phyloP scores from a whole-genome alignment of 2,113 vertebrate genomes.

The Pelobates fuscus region DNA sequence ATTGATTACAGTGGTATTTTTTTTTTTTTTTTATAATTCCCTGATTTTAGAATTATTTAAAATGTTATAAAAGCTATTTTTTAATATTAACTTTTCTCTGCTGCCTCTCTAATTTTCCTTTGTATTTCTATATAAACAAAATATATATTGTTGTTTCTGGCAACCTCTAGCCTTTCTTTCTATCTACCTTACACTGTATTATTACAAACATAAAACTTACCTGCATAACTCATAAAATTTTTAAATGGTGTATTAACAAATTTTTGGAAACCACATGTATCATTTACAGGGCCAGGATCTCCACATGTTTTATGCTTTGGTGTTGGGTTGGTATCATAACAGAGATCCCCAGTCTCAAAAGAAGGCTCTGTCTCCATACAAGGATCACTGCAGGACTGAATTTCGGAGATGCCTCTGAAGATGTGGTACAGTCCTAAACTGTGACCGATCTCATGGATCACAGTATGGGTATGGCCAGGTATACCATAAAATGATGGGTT shows the following conservation, averaged over 20 bases:
- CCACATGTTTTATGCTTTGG: slow-evolving; percentile 92
- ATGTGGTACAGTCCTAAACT: slow-evolving; percentile 95
- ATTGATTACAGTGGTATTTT: no score
- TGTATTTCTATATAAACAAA: no score
- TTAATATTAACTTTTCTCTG: no score
- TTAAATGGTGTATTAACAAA: slow-evolving; percentile 91
- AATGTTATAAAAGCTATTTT: no score
- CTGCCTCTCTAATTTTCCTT: no score
- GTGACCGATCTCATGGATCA: slow-evolving; percentile 97
- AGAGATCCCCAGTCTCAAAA: slow-evolving; percentile 93
- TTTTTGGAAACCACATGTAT: slow-evolving; percentile 85
- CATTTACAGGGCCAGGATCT: slow-evolving; percentile 85
- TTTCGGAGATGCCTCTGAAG: slow-evolving; percentile 94
- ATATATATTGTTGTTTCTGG: no score
- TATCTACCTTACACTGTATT: no score
- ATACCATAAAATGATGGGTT: slow-evolving; percentile 95
- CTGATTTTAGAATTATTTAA: no score
- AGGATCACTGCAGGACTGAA: slow-evolving; percentile 92
- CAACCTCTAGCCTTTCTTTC: no score
- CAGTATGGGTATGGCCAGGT: slow-evolving; percentile 93
- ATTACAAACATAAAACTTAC: no score
- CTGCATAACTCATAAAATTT: slow-evolving; percentile 99
- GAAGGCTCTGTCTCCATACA: slow-evolving; percentile 96
- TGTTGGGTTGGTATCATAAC: slow-evolving; percentile 92
- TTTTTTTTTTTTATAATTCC: no score